These are phyloP conservation scores for Perdita meconis DNA, from an alignment of 2,888 invertebrate species.

Conservation along the genomic window DNA sequence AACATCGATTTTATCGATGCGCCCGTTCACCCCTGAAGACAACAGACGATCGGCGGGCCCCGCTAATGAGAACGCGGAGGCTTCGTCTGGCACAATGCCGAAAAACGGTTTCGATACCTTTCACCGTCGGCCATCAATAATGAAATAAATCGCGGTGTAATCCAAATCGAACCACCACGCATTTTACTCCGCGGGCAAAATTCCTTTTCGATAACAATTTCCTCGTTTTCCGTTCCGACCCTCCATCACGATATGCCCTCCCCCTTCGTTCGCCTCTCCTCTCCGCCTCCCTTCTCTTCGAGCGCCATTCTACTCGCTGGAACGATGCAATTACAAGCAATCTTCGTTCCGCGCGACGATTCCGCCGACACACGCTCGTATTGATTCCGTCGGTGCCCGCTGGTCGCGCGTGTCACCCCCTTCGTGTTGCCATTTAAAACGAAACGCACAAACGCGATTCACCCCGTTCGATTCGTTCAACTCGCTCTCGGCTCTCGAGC, in stretches of 20 bases:
- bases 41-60: slow-evolving; percentile 7
- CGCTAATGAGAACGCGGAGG: slow-evolving; percentile 15
- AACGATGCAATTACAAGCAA: slow-evolving; percentile 52
- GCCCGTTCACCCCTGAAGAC: background rate
- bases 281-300: too few relatives aligned
- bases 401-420: background rate
- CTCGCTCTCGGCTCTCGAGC: background rate
- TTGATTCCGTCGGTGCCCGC: slow-evolving; percentile 28
- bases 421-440: slow-evolving; percentile 31
- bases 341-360: slow-evolving; percentile 52
- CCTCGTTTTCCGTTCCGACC: slow-evolving; percentile 15
- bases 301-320: background rate
- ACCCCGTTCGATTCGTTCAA: background rate
- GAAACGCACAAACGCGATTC: background rate
- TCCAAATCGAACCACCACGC: slow-evolving; percentile 6
- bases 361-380: slow-evolving; percentile 28
- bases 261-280: background rate
- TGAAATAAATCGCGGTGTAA: slow-evolving; percentile 39
- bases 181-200: slow-evolving; percentile 1
- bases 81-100: slow-evolving; percentile 13
- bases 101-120: slow-evolving; percentile 13
- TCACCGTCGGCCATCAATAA: slow-evolving; percentile 7
- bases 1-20: slow-evolving; percentile 30
- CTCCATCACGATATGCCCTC: background rate
- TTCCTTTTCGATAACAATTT: slow-evolving; percentile 42